phyloP scores from a whole-genome alignment of 2,113 vertebrate genomes.

The Muntiacus reevesi region DNA sequence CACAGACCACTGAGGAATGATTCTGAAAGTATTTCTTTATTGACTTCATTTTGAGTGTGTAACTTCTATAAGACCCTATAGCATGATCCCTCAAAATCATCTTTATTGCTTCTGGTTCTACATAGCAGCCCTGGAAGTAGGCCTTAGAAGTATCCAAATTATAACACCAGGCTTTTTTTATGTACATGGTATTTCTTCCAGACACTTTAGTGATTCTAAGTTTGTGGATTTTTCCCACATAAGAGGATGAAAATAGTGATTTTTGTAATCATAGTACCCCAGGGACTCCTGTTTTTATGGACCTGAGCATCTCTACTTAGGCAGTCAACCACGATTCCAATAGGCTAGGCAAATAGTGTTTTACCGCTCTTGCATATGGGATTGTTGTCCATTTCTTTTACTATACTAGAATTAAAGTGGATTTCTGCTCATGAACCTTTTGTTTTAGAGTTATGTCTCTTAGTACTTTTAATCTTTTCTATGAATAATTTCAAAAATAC shows the following conservation, averaged over 20 bases:
- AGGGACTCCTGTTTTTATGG: background rate
- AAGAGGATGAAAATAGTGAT: background rate
- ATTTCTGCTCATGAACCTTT: background rate
- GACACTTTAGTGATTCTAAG: background rate
- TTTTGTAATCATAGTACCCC: background rate
- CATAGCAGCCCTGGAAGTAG: background rate
- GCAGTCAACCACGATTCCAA: background rate
- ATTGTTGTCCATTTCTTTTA: constrained; percentile 1
- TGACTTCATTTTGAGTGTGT: background rate
- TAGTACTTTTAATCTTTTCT: background rate
- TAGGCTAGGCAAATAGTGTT: background rate
- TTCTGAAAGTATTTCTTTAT: background rate
- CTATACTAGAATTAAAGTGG: background rate
- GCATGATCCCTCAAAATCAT: background rate
- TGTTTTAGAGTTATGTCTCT: background rate
- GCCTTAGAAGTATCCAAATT: background rate
- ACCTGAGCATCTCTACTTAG: background rate
- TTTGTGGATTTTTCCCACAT: background rate
- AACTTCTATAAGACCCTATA: background rate
- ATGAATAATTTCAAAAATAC: background rate
- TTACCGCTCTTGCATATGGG: background rate
- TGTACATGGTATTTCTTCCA: background rate
- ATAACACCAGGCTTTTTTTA: background rate
- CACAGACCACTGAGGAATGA: background rate
- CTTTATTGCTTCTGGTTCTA: background rate